These are phyloP conservation scores for Hormaphis cornu DNA, from an alignment of 1,140 invertebrate genomes.

Conservation along the genomic window DNA sequence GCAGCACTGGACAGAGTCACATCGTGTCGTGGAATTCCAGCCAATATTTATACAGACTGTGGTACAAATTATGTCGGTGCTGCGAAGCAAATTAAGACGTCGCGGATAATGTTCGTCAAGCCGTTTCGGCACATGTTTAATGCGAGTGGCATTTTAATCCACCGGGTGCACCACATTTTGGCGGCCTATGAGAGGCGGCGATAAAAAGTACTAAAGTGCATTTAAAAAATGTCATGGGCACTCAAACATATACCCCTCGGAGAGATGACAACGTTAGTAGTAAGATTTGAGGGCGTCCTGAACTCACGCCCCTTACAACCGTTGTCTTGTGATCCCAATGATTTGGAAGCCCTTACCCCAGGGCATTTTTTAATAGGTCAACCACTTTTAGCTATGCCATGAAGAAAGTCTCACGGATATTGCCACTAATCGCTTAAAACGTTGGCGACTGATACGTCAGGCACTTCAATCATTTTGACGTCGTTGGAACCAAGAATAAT, in stretches of 20 bases:
- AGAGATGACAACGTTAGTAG: constrained; percentile 38
- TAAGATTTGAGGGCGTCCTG: constrained; percentile 37
- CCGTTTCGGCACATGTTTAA: background rate
- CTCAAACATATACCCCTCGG: too few relatives aligned
- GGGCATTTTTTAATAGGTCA: constrained; percentile 38
- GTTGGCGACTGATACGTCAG: constrained; percentile 34
- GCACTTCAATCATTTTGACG: constrained; percentile 37
- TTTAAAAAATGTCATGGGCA: constrained; percentile 38
- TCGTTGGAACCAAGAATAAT: constrained; percentile 34
- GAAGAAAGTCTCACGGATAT: constrained; percentile 31
- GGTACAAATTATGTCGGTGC: constrained; percentile 43
- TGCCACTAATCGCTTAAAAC: constrained; percentile 32
- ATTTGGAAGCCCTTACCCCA: constrained; percentile 38
- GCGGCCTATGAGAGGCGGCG: constrained; percentile 42
- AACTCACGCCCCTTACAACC: constrained; percentile 42
- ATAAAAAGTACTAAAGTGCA: constrained; percentile 40
- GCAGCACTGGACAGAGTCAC: constrained; percentile 38
- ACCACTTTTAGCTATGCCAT: background rate
- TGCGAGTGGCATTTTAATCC: constrained; percentile 36
- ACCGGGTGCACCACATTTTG: constrained; percentile 39
- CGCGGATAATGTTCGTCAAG: background rate
- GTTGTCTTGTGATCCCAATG: constrained; percentile 38
- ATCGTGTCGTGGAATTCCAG: constrained; percentile 35
- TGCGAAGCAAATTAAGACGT: background rate
- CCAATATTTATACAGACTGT: constrained; percentile 40